These are phyloP conservation scores for Parapsyche elsis DNA, from an alignment of 1,140 invertebrate genomes.

Conservation along the genomic window DNA sequence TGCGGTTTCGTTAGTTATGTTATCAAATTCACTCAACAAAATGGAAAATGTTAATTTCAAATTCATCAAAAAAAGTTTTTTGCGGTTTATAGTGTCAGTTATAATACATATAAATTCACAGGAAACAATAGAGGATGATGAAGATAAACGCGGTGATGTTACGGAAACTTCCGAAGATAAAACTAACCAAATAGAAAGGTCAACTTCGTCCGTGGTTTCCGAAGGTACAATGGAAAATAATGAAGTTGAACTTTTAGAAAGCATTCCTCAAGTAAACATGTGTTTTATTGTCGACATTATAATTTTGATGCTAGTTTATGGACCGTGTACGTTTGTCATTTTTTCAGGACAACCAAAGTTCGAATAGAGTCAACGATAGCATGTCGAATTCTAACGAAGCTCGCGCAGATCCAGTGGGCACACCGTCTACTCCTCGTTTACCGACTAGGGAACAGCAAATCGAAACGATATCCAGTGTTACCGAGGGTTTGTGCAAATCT, in stretches of 20 bases:
- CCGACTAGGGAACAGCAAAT: conserved; percentile 25
- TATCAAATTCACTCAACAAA: too few species aligned
- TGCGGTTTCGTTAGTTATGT: too few species aligned
- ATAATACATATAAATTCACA: neutral
- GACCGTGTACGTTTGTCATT: neutral
- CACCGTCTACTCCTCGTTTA: neutral
- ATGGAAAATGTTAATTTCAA: too few species aligned
- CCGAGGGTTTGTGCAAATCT: conserved; percentile 18
- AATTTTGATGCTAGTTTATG: too few species aligned
- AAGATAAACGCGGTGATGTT: conserved; percentile 13
- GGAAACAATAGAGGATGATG: conserved; percentile 31
- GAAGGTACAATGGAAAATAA: conserved; percentile 18
- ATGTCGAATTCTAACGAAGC: neutral
- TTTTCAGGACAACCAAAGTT: neutral
- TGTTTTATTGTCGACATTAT: too few species aligned
- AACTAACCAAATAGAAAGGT: neutral
- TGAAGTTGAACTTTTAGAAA: conserved; percentile 37
- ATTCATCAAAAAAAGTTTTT: too few species aligned
- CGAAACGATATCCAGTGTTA: conserved; percentile 38
- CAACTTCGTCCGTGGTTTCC: neutral
- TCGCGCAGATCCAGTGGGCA: neutral
- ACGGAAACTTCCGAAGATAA: neutral
- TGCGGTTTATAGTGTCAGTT: too few species aligned
- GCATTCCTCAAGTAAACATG: conserved; percentile 1
- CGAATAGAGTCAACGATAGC: neutral